A percentile compares a stretch with the other conserved stretches of the same genome.
phyloP scores from a whole-genome alignment of 1,140 invertebrate species.

The Panulirus ornatus region DNA sequence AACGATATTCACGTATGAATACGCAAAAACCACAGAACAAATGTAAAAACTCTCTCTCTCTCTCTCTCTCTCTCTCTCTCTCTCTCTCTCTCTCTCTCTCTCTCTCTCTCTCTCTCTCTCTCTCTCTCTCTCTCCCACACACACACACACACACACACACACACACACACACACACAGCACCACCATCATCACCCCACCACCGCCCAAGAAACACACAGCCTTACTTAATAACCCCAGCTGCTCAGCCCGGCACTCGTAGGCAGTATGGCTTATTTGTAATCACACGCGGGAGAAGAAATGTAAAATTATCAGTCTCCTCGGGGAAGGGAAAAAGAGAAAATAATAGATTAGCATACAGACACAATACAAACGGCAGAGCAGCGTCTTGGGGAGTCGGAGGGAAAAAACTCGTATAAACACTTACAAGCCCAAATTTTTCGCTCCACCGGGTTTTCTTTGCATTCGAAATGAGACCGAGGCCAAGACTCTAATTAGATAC shows the following conservation, averaged over 20 bases:
- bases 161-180: too few species aligned
- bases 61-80: constrained; percentile 7
- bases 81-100: constrained; percentile 8
- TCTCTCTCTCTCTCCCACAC: neutral
- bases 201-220: too few species aligned
- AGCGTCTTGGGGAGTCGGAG: constrained; percentile 48
- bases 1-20: too few species aligned
- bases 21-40: neutral
- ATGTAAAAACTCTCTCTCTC: neutral
- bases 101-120: neutral
- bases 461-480: constrained; percentile 64
- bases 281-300: constrained; percentile 18
- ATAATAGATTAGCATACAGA: constrained; percentile 66
- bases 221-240: neutral
- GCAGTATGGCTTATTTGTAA: constrained; percentile 18
- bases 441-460: constrained; percentile 69
- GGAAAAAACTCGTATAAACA: constrained; percentile 67
- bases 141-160: neutral
- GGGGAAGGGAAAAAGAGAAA: constrained; percentile 32
- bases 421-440: constrained; percentile 70
- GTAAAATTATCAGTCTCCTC: constrained; percentile 23
- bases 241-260: neutral
- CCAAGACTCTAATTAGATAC: constrained; percentile 68
- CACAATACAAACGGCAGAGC: constrained; percentile 61
- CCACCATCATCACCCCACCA: too few species aligned